Evolutionary conservation across 2,113 vertebrate species (phyloP).

Genomic region (Syngnathoides biaculeatus): DNA sequence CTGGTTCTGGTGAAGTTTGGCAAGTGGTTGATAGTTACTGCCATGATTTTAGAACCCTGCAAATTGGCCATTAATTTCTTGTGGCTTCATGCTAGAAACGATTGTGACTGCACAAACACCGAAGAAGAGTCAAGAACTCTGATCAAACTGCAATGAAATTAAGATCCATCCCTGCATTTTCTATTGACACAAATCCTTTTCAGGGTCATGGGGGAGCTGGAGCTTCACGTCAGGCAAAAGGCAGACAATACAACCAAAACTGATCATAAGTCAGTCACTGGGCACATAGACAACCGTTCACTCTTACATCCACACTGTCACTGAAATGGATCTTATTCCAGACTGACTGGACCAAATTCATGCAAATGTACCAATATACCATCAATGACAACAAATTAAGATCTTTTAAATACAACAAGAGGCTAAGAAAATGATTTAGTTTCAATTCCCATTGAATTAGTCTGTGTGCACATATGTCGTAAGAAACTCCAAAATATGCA

Average conservation of each 20-base stretch:
- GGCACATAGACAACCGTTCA: too few species aligned
- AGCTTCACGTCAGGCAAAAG: too few species aligned
- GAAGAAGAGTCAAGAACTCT: slow-evolving; percentile 13
- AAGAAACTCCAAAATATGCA: slow-evolving; percentile 33
- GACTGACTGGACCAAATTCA: too few species aligned
- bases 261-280: too few species aligned
- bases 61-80: slow-evolving; percentile 17
- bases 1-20: slow-evolving; percentile 24
- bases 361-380: too few species aligned
- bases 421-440: not conserved
- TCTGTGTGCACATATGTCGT: not conserved
- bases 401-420: slow-evolving; percentile 19
- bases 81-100: slow-evolving; percentile 23
- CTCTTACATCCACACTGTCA: too few species aligned
- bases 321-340: too few species aligned
- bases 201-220: too few species aligned
- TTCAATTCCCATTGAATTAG: not conserved
- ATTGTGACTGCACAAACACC: slow-evolving; percentile 17
- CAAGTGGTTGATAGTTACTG: slow-evolving; percentile 18
- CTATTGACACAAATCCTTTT: too few species aligned
- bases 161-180: too few species aligned
- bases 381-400: slow-evolving; percentile 5
- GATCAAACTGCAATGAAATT: not conserved
- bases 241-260: too few species aligned
- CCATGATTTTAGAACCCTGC: slow-evolving; percentile 29